A percentile compares a stretch with the other conserved stretches of the same genome.
Conservation (phyloP, 2,888 invertebrate species). For the Athalia circularis region DNA sequence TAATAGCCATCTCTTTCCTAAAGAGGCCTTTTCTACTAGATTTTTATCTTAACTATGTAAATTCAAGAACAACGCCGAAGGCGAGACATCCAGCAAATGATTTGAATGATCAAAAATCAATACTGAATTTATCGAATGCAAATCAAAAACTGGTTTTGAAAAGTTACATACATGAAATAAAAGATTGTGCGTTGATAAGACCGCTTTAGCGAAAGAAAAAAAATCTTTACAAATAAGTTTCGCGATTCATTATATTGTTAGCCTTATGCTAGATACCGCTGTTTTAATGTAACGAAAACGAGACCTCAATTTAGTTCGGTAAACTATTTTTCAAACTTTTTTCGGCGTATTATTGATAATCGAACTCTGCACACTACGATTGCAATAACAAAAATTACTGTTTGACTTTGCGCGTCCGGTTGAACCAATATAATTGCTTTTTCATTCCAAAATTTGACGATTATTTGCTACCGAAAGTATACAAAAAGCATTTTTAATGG, state of each 20-base stretch:
- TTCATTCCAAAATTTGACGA: conserved; percentile 38
- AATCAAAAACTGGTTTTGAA: conserved; percentile 29
- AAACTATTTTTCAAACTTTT: conserved; percentile 39
- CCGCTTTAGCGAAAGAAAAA: conserved; percentile 55
- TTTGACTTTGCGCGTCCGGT: conserved; percentile 11
- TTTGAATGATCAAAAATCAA: conserved; percentile 37
- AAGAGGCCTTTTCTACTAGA: conserved; percentile 33
- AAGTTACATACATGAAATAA: conserved; percentile 41
- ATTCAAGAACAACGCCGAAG: conserved; percentile 50
- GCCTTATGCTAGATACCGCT: conserved; percentile 48
- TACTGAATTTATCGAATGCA: conserved; percentile 30
- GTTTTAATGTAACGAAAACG: conserved; percentile 50
- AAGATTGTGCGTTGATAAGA: conserved; percentile 40
- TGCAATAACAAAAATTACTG: conserved; percentile 1
- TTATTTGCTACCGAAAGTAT: not conserved
- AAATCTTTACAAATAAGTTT: conserved; percentile 52
- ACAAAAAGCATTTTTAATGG: conserved; percentile 17
- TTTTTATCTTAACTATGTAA: conserved; percentile 50
- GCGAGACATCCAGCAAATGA: conserved; percentile 10
- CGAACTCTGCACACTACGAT: not conserved
- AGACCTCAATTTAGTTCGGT: conserved; percentile 39
- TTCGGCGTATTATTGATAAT: not conserved
- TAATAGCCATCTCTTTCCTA: conserved; percentile 61
- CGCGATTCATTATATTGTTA: conserved; percentile 51
- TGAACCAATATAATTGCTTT: conserved; percentile 1